phyloP scores from a whole-genome alignment of 2,888 invertebrate genomes.

The Clusia tigrina region DNA sequence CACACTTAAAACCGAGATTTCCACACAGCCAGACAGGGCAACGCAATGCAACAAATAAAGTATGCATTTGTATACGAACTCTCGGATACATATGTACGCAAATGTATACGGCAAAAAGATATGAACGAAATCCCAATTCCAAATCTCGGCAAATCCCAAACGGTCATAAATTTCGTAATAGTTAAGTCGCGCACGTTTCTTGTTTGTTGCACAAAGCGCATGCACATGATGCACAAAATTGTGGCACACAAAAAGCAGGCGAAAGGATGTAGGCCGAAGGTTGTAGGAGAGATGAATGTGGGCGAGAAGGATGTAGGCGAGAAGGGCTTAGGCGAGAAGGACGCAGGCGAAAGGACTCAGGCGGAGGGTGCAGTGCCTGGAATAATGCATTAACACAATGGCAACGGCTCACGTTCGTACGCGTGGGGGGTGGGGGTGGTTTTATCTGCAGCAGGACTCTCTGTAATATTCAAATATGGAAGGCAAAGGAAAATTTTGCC shows the following conservation, averaged over 20 bases:
- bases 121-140: constrained; percentile 1
- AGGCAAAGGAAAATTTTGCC: not conserved
- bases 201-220: constrained; percentile 4
- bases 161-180: constrained; percentile 57
- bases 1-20: constrained; percentile 40
- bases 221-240: not conserved
- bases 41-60: not conserved
- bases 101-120: not conserved
- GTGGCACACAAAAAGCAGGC: not conserved
- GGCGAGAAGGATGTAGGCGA: not conserved
- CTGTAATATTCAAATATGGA: not conserved
- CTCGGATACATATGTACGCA: not conserved
- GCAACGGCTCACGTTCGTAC: not conserved
- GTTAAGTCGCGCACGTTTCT: constrained; percentile 42
- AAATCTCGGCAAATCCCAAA: constrained; percentile 48
- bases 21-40: constrained; percentile 13
- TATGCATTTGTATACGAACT: too few relatives aligned
- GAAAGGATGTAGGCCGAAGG: not conserved
- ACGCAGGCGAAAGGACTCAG: not conserved
- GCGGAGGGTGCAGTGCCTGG: too few relatives aligned
- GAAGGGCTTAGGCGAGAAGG: not conserved
- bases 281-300: not conserved
- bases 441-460: not conserved
- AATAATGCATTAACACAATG: constrained; percentile 7
- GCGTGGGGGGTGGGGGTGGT: too few relatives aligned